Evolutionary conservation across 2,797 vertebrate species (phyloP), one percentile per base, ranked within the genome.

Genomic region (Spinus olivaceus): DNA sequence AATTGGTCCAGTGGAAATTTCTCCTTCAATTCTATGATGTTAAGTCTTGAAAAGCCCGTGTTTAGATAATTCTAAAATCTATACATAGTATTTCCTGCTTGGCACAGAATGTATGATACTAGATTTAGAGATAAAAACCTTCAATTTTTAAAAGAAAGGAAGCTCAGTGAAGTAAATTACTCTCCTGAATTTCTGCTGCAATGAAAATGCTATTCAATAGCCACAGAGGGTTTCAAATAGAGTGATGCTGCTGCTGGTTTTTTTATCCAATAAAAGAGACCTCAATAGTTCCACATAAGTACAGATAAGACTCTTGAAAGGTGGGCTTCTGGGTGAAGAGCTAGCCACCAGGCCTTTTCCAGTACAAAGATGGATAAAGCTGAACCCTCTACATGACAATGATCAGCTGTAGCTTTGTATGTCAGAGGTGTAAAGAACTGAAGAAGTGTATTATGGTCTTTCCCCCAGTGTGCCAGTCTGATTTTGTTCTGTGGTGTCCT

Each of bases 371-470:
- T 14, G 14, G 27, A 42, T 50, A 59, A 74, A 71, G 21, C 19
- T 44, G 63, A 67, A 76, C 14, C 2, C 14, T 64, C 16, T 41
- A 8, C 0, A 0, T 24, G 28, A 33, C 14, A 57, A 3, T 18
- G 10, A 32, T 46, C 6, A 81, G 23, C 28, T 74, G 44, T 42
- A 57, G 17, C 18, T 85, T 81, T 59, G 25, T 54, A 3, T 47
- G n/a, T 21, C 30, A 76, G 71, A 63, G 54, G n/a, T 14, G 47
- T 4, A 61, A 81, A 59, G 30, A 79, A 67, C 6, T 2, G 2
- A 74, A 79, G 16, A 32, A 39, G 6, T 23, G 9, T 59, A n/a
- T 71, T 32, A 16, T 0, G 0, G 5, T 50, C n/a, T 71, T 74
- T 71, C 2, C 14, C 6, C 8, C 35, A 10, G 16, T 17, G 17